Base-by-base conservation (phyloP, 2,888 invertebrate genomes). In the Aricia artaxerxes region DNA sequence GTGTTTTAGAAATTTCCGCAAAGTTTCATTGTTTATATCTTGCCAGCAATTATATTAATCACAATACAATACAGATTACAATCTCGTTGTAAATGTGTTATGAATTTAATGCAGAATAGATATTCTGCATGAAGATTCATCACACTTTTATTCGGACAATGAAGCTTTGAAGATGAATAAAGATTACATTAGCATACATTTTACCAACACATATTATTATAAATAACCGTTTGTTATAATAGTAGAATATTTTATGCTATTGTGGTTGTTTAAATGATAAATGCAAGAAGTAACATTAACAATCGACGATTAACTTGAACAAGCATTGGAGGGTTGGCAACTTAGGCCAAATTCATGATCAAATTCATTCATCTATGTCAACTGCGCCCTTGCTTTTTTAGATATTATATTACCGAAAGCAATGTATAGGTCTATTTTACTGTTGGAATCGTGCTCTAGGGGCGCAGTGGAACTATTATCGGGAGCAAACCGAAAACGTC, bases 1-100 rank as follows among this genome's bases (percentile, higher is more conserved):
- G 64, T 64, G 31, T 64, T 69, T 69, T 69, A 69, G 69, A 69
- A 69, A 69, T 69, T 69, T 69, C 35, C 69, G 69, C 69, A 16
- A 24, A 35, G 35, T 69, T 13, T 35, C 69, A 69, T 69, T 69
- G 69, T 69, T 69, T 69, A 69, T 69, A 38, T 31, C 11, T 69
- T 13, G 5, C 69, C 69, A 38, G 13, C 35, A 38, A 69, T 69
- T 69, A 69, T 69, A 69, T 13, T 69, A 69, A 35, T 69, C 13
- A 35, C 69, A 35, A 69, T 38, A 16, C 69, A 64, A 64, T 64
- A 38, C 13, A 13, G 35, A 69, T 69, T 69, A 35, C 5, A 69
- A 69, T 69, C 69, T 5, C 1, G 35, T 38, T 69, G 5, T 6
- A 35, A 69, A 69, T 69, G 69, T 13, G 69, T 69, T 69, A 35